Evolutionary conservation across 2,888 invertebrate genomes (phyloP), one percentile per base, ranked within the genome.

Genomic region (Epicampocera succincta): DNA sequence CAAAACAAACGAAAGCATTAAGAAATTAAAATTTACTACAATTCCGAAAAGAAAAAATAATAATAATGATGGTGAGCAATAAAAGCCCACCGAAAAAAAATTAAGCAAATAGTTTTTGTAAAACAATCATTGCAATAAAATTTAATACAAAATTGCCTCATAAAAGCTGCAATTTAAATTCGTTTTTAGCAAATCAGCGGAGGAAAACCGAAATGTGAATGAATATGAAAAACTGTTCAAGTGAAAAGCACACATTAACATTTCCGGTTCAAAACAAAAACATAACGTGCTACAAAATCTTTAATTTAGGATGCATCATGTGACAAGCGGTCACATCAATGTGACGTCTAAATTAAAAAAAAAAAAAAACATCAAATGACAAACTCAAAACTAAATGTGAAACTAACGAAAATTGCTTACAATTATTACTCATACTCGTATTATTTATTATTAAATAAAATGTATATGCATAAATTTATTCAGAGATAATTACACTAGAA

Each of bases 231-330:
- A 44, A 21, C 38, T 50, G 61, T 42, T 73, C 46, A 46, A 38
- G 19, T 21, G 40, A 29, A 56, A 52, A 71, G 13, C 33, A 42
- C n/a, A 13, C 65, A 40, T 46, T 76, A 42, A 63, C 63, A 73
- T 80, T 80, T 83, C 83, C 83, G 54, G 76, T 73, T 40, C 50
- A 1, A 19, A 52, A 29, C 9, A 46, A 2, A 29, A 29, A 17
- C 9, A 65, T n/a, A 61, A 44, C 29, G 15, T 40, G 56, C 46
- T 38, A 56, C 17, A 15, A 58, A 50, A 61, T 72, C 61, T 42
- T 0, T 11, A n/a, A 3, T 11, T 19, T 9, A 12, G 2, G 12
- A 29, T 12, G 42, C 42, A 68, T 68, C 69, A 69, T 69, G 52
- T 69, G 76, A 63, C 61, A 44, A 33, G 21, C 25, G 19, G 29